phyloP scores from a whole-genome alignment of 2,888 invertebrate species.

The Trichacis sp. region DNA sequence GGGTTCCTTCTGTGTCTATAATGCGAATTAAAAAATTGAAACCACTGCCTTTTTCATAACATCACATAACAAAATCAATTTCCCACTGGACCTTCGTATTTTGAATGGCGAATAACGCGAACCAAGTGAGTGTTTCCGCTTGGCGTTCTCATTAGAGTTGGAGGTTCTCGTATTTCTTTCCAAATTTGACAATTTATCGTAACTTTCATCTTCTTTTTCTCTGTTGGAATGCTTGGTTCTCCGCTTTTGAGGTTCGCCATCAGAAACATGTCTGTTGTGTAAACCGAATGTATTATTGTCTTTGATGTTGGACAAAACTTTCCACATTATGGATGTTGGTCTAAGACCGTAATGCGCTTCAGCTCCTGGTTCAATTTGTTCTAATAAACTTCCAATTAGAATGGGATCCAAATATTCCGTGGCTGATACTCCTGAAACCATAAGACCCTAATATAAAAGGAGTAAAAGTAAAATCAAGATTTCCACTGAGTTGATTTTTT shows the following conservation, averaged over 20 bases:
- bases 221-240: conserved; percentile 47
- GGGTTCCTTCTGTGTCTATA: conserved; percentile 36
- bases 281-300: conserved; percentile 63
- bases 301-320: conserved; percentile 71
- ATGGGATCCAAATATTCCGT: conserved; percentile 66
- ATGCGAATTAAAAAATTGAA: no score
- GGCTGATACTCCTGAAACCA: conserved; percentile 56
- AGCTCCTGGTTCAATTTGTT: conserved; percentile 62
- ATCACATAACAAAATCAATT: no score
- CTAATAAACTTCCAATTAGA: conserved; percentile 64
- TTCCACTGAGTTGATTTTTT: neutral
- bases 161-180: conserved; percentile 7
- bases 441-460: neutral
- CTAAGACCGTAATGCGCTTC: conserved; percentile 73
- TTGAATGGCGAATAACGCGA: conserved; percentile 48
- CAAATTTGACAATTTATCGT: conserved; percentile 4
- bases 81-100: conserved; percentile 37
- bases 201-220: conserved; percentile 19
- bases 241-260: conserved; percentile 48
- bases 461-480: conserved; percentile 6
- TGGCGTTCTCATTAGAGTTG: conserved; percentile 7
- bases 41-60: no score
- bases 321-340: conserved; percentile 75
- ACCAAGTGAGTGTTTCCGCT: conserved; percentile 14
- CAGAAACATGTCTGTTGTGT: conserved; percentile 49